Evolutionary conservation across 2,888 invertebrate genomes (phyloP), one percentile per base, ranked within the genome.

Genomic region (Pristionchus arcanus): DNA sequence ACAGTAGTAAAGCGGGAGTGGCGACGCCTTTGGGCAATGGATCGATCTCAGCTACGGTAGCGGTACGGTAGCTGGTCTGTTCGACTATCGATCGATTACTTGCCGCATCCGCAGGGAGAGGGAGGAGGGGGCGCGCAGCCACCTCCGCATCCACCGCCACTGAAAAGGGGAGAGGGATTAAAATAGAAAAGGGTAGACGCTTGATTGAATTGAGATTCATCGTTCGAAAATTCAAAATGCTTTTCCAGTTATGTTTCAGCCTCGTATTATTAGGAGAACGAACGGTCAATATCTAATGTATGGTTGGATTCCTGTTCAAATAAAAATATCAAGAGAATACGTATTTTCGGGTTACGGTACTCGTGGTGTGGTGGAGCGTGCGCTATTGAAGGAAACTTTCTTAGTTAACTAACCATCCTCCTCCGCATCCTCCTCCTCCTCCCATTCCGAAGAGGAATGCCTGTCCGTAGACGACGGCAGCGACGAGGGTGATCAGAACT

Each of bases 71-170:
- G 77, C 55, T 21, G 28, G n/a, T 9, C 42, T 42, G 13, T 28
- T 68, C 68, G 84, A 31, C 42, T 13, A 2, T 83, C 83, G 49
- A 34, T 84, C 59, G 84, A 55, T 87, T 87, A 87, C 68, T 87
- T 87, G 16, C 87, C 87, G 87, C 87, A 87, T 59, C 87, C 87
- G 87, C 87, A 87, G 31, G 87, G 87, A 49, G 87, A 28, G 31
- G 87, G 87, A 68, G 87, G 87, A 49, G 87, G 87, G n/a, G 87
- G 87, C 21, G 87, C 66, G 49, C 87, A 87, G 37, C 87, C 87
- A 19, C 87, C 87, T 3, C 87, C 87, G 31, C 87, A 87, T 37
- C 87, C 87, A 16, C 87, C 87, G n/a, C 87, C 87, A 49, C 87
- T 87, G 87, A 66, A 87, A 84, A 0, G 9, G 49, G n/a, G 7